Percentiles rank a stretch among this genome's conserved stretches.
phyloP scores from a whole-genome alignment of 2,888 invertebrate species.

The Melangyna quadrimaculata region DNA sequence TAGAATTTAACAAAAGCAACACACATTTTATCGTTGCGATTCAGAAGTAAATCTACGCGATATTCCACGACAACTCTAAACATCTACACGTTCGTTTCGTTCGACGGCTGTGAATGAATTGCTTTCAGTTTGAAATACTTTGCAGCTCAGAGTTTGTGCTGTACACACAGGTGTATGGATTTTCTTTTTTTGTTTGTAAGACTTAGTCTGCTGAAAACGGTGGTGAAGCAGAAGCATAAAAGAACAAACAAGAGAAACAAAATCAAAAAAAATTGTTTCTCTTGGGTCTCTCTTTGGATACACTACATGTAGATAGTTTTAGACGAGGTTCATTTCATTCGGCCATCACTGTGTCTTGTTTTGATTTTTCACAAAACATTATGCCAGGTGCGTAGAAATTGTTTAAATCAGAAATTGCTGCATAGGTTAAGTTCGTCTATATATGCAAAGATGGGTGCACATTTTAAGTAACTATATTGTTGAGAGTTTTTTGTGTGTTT shows the following conservation, averaged over 20 bases:
- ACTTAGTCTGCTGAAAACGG: neutral
- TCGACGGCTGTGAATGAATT: constrained; percentile 65
- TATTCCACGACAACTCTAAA: constrained; percentile 12
- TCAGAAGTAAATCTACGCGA: neutral
- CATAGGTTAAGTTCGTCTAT: constrained; percentile 12
- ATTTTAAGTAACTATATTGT: constrained; percentile 28
- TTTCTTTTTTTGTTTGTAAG: constrained; percentile 18
- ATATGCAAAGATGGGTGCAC: constrained; percentile 36
- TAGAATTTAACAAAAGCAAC: neutral
- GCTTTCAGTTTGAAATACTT: constrained; percentile 36
- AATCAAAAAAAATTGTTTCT: constrained; percentile 24
- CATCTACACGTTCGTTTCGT: constrained; percentile 56
- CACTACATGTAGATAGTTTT: too few relatives aligned
- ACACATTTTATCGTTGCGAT: neutral
- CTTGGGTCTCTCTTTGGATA: constrained; percentile 44
- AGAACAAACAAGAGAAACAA: constrained; percentile 20
- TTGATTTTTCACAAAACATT: neutral
- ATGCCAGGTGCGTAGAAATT: constrained; percentile 45
- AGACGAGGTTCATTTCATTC: neutral
- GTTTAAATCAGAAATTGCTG: constrained; percentile 7
- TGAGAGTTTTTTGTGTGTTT: neutral
- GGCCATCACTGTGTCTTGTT: constrained; percentile 36
- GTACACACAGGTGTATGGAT: constrained; percentile 54
- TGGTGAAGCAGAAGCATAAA: neutral
- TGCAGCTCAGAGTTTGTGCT: constrained; percentile 16